Conservation (phyloP, 1,140 invertebrate genomes). For the Physella acuta region DNA sequence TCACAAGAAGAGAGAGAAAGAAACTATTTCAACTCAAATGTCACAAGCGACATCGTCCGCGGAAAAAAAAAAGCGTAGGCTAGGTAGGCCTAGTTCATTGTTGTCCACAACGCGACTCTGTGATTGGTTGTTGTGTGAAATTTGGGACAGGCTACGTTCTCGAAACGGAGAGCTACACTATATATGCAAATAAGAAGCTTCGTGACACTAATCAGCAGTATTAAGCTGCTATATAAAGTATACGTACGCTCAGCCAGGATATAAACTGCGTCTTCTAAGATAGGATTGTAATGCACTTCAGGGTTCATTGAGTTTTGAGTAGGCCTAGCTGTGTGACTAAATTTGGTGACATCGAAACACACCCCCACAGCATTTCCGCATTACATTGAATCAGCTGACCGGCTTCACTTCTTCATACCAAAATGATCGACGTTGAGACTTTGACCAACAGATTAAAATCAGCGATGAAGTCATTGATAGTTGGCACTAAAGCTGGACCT, state of each 20-base stretch:
- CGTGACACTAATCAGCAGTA: neutral
- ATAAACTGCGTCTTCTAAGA: neutral
- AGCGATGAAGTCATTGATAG: conserved; percentile 12
- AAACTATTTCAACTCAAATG: no score
- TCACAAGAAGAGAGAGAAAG: no score
- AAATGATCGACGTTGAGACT: neutral
- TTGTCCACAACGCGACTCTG: neutral
- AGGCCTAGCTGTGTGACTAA: neutral
- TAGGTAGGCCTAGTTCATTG: neutral
- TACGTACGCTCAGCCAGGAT: neutral
- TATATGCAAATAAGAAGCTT: neutral
- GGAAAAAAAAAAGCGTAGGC: neutral
- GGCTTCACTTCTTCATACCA: neutral
- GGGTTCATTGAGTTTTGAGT: neutral
- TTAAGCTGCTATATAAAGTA: neutral
- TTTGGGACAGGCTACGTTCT: neutral
- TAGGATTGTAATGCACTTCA: neutral
- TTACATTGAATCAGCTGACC: neutral
- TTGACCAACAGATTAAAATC: conserved; percentile 2
- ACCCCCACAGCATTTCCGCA: conserved; percentile 6
- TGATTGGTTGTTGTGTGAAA: conserved; percentile 3
- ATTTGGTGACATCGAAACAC: neutral
- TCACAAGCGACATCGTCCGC: no score
- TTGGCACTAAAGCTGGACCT: neutral
- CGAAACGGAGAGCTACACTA: conserved; percentile 5